phyloP scores from a whole-genome alignment of 2,888 invertebrate species.

The Tetramorium bicarinatum region DNA sequence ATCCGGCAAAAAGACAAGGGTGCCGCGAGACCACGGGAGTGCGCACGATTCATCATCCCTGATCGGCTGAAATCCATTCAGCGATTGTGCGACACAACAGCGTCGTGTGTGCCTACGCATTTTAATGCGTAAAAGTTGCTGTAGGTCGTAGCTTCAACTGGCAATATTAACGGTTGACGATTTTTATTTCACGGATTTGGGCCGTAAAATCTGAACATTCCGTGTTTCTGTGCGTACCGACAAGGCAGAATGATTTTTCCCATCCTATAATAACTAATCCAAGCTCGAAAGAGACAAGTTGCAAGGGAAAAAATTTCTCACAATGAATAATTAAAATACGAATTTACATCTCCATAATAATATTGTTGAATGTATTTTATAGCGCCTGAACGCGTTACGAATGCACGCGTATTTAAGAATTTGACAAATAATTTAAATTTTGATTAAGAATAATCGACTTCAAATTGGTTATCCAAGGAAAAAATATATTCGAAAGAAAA shows the following conservation, averaged over 20 bases:
- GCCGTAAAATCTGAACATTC: neutral
- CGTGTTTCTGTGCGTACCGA: neutral
- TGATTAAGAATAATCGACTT: too few relatives aligned
- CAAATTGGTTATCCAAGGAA: too few relatives aligned
- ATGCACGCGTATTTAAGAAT: neutral
- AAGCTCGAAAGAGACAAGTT: neutral
- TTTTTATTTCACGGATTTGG: neutral
- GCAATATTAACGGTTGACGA: neutral
- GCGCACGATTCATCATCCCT: conserved; percentile 77
- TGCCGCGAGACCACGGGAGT: conserved; percentile 48
- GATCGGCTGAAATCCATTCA: conserved; percentile 71
- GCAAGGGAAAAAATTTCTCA: neutral
- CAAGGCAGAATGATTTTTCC: neutral
- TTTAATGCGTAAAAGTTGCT: conserved; percentile 69
- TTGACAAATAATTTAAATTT: too few relatives aligned
- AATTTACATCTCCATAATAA: neutral
- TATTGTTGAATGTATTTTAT: neutral
- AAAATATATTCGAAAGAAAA: too few relatives aligned
- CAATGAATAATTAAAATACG: neutral
- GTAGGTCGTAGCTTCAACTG: conserved; percentile 64
- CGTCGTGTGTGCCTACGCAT: conserved; percentile 77
- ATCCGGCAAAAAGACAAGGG: conserved; percentile 71
- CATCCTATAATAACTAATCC: neutral
- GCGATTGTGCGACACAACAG: conserved; percentile 66
- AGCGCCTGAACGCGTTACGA: conserved; percentile 36